Conservation (phyloP, 2,113 vertebrate species). For the Lasiurus cinereus region DNA sequence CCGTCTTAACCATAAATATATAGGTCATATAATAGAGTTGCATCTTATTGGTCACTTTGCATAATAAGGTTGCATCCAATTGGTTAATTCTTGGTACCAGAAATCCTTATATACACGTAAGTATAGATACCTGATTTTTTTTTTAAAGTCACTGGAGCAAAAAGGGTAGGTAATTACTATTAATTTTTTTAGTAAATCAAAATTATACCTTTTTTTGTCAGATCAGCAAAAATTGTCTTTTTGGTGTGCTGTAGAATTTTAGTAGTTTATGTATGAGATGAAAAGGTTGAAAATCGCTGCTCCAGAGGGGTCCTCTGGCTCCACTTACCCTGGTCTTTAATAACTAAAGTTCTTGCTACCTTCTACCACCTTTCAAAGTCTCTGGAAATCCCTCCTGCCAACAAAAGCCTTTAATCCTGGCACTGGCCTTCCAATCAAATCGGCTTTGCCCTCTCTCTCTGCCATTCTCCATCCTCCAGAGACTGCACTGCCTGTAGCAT, state of each 20-base stretch:
- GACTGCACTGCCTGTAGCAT: background rate
- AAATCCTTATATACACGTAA: background rate
- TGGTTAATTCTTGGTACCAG: background rate
- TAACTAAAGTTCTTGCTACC: conserved; percentile 9
- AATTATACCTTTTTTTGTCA: background rate
- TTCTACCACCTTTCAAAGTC: conserved; percentile 48
- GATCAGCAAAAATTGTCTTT: background rate
- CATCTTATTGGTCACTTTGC: background rate
- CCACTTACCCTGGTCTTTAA: conserved; percentile 31
- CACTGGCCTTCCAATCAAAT: background rate
- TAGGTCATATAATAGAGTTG: background rate
- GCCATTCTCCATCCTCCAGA: background rate
- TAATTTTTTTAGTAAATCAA: background rate
- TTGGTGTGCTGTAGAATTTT: background rate
- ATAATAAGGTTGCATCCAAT: background rate
- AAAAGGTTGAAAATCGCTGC: background rate
- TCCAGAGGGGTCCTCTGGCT: background rate
- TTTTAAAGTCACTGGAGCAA: background rate
- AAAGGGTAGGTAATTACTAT: background rate
- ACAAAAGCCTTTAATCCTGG: conserved; percentile 11
- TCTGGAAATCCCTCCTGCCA: conserved; percentile 53
- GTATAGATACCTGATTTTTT: background rate
- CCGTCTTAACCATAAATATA: background rate
- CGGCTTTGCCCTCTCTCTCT: background rate
- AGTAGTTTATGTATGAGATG: background rate